Evolutionary conservation across 2,888 invertebrate genomes (phyloP), one percentile per base, ranked within the genome.

Genomic region (Mythimna loreyi): DNA sequence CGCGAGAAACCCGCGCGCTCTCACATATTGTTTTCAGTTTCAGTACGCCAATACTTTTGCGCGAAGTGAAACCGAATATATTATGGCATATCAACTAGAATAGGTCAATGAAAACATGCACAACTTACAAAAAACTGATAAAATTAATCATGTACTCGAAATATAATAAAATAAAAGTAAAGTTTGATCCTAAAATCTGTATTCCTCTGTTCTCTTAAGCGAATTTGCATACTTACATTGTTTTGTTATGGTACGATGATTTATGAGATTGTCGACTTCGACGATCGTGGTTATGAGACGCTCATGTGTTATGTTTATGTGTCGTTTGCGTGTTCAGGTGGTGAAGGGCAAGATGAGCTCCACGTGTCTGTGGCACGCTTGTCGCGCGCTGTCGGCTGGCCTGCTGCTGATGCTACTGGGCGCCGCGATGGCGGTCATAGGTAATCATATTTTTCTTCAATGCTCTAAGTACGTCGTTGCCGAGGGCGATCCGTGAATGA

Each of bases 281-380:
- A 8, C 7, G 25, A 3, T 50, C 25, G 28, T 30, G 1, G 23
- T 6, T 23, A 53, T 11, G 2, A 56, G 16, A 47, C 19, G 13
- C 21, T 58, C 23, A 30, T 40, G 33, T 55, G 9, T 58, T 45
- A 8, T 45, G 43, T 40, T 40, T 40, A 40, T 40, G 19, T 40
- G 40, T 23, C 16, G 43, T 43, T n/a, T 66, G 9, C 21, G 13
- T 69, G 11, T 65, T 23, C 96, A 97, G 96, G 98, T 98, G 92
- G 98, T 98, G 88, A 97, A 97, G 75, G 98, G 98, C 72, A 98
- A 98, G 95, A 98, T 98, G 96, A 98, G 98, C 86, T 97, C 98
- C 56, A 97, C 97, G 89, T 99, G 99, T 91, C 96, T 99, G 80
- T 99, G 99, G 99, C 98, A 99, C 91, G 99, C 99, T 40, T 99